Percentiles rank a stretch among this genome's conserved stretches.
Evolutionary conservation across 2,888 invertebrate genomes (phyloP).

Genomic region (Drosophila borealis): DNA sequence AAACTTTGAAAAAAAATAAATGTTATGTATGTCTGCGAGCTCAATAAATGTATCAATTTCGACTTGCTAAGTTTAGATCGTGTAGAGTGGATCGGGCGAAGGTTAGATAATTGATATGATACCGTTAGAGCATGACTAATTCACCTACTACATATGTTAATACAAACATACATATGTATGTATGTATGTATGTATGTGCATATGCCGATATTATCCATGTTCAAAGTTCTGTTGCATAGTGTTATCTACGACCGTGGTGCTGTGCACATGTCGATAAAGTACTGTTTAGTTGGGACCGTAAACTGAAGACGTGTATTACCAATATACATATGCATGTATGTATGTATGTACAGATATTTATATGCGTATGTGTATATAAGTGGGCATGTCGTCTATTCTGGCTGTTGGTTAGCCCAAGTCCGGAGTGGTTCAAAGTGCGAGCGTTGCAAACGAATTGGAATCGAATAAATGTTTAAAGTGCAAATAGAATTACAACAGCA

Average conservation of each 20-base stretch:
- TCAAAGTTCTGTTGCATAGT: slow-evolving; percentile 43
- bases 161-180: not conserved
- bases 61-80: too few relatives aligned
- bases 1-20: too few relatives aligned
- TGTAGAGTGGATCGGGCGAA: not conserved
- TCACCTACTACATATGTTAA: not conserved
- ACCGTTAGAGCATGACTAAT: slow-evolving; percentile 11
- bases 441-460: slow-evolving; percentile 14
- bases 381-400: not conserved
- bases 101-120: slow-evolving; percentile 1
- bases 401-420: slow-evolving; percentile 13
- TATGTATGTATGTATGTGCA: not conserved
- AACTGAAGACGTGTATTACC: slow-evolving; percentile 27
- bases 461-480: slow-evolving; percentile 44
- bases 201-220: slow-evolving; percentile 7
- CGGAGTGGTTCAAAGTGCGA: slow-evolving; percentile 48
- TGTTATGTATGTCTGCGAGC: too few relatives aligned
- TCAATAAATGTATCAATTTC: too few relatives aligned
- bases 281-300: slow-evolving; percentile 15
- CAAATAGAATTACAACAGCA: slow-evolving; percentile 39
- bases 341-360: not conserved
- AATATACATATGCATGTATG: not conserved
- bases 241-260: slow-evolving; percentile 30
- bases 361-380: not conserved
- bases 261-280: slow-evolving; percentile 52